phyloP scores from a whole-genome alignment of 2,888 invertebrate genomes.

The Gymnoscelis rufifasciata region DNA sequence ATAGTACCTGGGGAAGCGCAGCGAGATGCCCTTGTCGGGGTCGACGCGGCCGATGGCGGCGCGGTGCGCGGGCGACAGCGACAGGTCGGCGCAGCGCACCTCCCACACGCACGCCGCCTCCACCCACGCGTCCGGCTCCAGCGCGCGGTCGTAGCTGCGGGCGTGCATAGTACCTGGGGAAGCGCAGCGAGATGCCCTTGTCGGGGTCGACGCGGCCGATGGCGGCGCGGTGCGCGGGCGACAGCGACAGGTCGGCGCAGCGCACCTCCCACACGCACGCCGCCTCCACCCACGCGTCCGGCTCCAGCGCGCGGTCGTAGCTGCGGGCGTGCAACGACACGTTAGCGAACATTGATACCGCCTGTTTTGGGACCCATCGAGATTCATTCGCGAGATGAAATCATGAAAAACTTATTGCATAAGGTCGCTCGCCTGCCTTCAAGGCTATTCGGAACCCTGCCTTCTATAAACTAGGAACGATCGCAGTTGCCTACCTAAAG shows the following conservation, averaged over 20 bases:
- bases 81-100: slow-evolving; percentile 97
- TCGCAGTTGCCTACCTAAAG: too few species aligned
- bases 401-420: too few species aligned
- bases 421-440: too few species aligned
- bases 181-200: slow-evolving; percentile 96
- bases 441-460: too few species aligned
- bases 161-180: too few species aligned
- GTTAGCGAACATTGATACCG: too few species aligned
- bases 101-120: slow-evolving; percentile 95
- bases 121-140: slow-evolving; percentile 92
- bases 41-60: slow-evolving; percentile 94
- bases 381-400: too few species aligned
- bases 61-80: slow-evolving; percentile 94
- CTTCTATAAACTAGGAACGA: too few species aligned
- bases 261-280: slow-evolving; percentile 97
- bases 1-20: slow-evolving; percentile 95
- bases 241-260: slow-evolving; percentile 97
- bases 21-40: slow-evolving; percentile 93
- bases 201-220: slow-evolving; percentile 91
- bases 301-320: slow-evolving; percentile 78
- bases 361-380: too few species aligned
- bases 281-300: slow-evolving; percentile 94
- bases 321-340: slow-evolving; percentile 91
- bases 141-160: slow-evolving; percentile 77
- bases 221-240: slow-evolving; percentile 95